Conservation (phyloP, 2,888 invertebrate genomes). For the Noctua fimbriata region DNA sequence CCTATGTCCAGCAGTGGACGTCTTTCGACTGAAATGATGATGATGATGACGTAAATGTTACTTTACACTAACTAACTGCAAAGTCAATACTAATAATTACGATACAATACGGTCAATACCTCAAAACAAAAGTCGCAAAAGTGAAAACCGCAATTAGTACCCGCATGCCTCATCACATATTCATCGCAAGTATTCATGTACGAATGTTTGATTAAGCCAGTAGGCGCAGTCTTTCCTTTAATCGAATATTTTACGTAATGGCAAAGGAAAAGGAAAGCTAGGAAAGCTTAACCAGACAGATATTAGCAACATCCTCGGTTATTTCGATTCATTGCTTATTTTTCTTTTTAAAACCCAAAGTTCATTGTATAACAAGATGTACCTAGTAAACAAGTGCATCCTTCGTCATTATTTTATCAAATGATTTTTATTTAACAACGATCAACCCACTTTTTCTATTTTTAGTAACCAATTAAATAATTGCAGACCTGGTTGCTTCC, state of each 20-base stretch:
- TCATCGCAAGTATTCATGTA: conserved; percentile 4
- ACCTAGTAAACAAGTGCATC: neutral
- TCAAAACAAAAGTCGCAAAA: conserved; percentile 29
- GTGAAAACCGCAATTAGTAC: conserved; percentile 44
- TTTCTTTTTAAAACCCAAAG: neutral
- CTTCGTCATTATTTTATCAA: neutral
- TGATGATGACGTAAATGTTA: neutral
- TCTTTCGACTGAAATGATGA: no score
- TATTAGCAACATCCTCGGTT: neutral
- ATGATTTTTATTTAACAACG: neutral
- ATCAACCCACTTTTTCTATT: neutral
- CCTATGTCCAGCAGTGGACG: no score
- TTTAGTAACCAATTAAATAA: neutral
- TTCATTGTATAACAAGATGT: neutral
- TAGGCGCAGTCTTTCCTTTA: neutral
- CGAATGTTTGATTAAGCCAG: conserved; percentile 25
- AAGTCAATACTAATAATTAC: neutral
- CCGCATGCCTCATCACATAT: conserved; percentile 27
- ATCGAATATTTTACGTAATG: neutral
- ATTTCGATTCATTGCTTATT: neutral
- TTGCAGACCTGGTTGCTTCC: neutral
- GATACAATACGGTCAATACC: neutral
- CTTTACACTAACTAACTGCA: no score
- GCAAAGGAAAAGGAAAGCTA: no score
- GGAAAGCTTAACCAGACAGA: neutral